These are phyloP conservation scores for Nothoprocta pentlandii DNA, from an alignment of 2,113 vertebrate species.

Conservation along the genomic window DNA sequence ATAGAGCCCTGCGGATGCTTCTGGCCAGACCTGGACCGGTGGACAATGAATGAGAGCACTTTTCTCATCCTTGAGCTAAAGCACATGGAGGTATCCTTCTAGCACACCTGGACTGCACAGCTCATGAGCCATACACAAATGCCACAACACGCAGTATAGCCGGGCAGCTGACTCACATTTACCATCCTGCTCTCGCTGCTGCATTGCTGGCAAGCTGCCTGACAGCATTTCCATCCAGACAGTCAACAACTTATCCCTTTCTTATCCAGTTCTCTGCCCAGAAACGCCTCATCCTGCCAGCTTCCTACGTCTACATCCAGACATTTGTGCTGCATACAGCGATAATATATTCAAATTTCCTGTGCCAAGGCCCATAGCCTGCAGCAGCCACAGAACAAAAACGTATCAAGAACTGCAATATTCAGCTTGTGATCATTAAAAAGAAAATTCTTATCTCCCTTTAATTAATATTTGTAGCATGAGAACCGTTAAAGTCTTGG, in stretches of 20 bases:
- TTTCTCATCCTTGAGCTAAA: not conserved
- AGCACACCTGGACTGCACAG: accelerated
- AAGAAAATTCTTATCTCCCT: not conserved
- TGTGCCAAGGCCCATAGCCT: not conserved
- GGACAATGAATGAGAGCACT: accelerated
- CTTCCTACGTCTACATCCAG: not conserved
- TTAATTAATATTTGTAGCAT: not conserved
- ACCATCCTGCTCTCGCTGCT: not conserved
- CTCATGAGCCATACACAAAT: accelerated
- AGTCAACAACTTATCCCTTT: not conserved
- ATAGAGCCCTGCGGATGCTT: accelerated
- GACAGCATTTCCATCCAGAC: not conserved
- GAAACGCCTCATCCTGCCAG: not conserved
- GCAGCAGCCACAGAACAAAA: not conserved
- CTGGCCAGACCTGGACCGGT: not conserved
- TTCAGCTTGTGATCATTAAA: not conserved
- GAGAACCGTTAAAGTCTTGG: not conserved
- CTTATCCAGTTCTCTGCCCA: not conserved
- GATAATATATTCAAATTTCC: not conserved
- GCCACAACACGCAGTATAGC: not conserved
- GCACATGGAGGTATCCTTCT: not conserved
- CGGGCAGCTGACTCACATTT: accelerated
- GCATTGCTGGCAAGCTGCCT: not conserved
- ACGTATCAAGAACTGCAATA: not conserved
- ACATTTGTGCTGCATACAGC: not conserved